A percentile compares a stretch with the other conserved stretches of the same genome.
These are phyloP conservation scores for Drosophila triauraria DNA, from an alignment of 1,140 invertebrate genomes.

Conservation along the genomic window DNA sequence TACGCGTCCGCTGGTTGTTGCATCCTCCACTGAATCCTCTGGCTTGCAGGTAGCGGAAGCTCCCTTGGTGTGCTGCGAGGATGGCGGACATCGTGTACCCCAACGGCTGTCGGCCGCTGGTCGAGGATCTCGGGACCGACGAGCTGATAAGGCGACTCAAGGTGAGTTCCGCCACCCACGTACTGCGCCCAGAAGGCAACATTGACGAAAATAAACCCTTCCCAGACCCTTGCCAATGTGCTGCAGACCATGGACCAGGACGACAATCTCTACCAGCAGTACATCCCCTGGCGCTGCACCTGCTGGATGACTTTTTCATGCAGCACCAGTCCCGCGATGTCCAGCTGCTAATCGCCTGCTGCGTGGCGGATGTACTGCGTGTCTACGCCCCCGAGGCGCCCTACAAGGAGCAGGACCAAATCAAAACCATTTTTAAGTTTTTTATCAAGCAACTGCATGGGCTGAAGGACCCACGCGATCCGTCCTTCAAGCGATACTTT, in stretches of 20 bases:
- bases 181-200: not conserved
- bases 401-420: constrained; percentile 97
- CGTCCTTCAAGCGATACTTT: constrained; percentile 99
- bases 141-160: constrained; percentile 97
- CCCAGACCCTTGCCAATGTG: constrained; percentile 94
- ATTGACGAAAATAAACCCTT: not conserved
- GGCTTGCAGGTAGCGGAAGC: constrained; percentile 22
- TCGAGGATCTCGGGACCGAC: constrained; percentile 96
- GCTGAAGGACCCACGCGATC: constrained; percentile 97
- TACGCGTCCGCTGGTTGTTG: constrained; percentile 17
- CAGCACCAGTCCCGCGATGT: constrained; percentile 96
- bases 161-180: constrained; percentile 85
- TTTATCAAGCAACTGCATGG: constrained; percentile 97
- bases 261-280: constrained; percentile 97
- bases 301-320: constrained; percentile 97
- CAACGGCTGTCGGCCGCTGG: constrained; percentile 93
- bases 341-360: constrained; percentile 97
- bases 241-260: constrained; percentile 98
- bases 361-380: constrained; percentile 97
- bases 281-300: constrained; percentile 96
- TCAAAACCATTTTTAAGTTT: constrained; percentile 97
- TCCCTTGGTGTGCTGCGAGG: constrained; percentile 26
- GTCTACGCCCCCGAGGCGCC: constrained; percentile 99
- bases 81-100: constrained; percentile 92
- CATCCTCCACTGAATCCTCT: constrained; percentile 18